Evolutionary conservation across 2,888 invertebrate genomes (phyloP).

Genomic region (Drosophila affinis): DNA sequence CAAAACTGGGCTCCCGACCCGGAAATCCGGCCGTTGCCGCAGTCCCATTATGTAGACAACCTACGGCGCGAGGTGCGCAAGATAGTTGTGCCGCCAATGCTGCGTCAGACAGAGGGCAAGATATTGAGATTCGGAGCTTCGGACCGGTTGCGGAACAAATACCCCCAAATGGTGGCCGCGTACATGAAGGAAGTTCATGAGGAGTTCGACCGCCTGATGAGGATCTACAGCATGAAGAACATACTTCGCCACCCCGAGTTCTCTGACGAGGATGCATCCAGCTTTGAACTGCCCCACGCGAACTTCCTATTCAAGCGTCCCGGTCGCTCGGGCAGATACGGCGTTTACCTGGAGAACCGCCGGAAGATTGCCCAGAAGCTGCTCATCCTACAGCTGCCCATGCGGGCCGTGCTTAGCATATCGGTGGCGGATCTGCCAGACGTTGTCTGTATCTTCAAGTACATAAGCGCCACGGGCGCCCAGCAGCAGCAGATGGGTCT

Average conservation of each 20-base stretch:
- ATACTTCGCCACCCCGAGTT: slow-evolving; percentile 87
- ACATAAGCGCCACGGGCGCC: slow-evolving; percentile 54
- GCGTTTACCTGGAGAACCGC: slow-evolving; percentile 86
- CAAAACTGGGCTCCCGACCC: slow-evolving; percentile 80
- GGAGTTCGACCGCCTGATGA: slow-evolving; percentile 87
- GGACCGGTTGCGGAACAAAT: slow-evolving; percentile 85
- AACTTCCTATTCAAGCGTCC: slow-evolving; percentile 85
- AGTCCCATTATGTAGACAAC: slow-evolving; percentile 85
- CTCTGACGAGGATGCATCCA: slow-evolving; percentile 83
- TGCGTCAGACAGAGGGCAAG: slow-evolving; percentile 86
- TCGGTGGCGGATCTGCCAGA: slow-evolving; percentile 82
- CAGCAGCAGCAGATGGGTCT: slow-evolving; percentile 70
- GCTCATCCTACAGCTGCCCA: slow-evolving; percentile 87
- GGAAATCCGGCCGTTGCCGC: slow-evolving; percentile 85
- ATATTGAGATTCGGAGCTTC: slow-evolving; percentile 86
- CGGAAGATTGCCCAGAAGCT: slow-evolving; percentile 86
- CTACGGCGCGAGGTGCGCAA: slow-evolving; percentile 86
- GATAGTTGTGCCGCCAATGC: slow-evolving; percentile 87
- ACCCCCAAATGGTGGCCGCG: slow-evolving; percentile 84
- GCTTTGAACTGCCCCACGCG: slow-evolving; percentile 81
- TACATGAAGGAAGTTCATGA: slow-evolving; percentile 85
- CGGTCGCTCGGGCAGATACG: slow-evolving; percentile 87
- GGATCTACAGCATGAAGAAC: slow-evolving; percentile 87
- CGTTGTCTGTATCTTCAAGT: slow-evolving; percentile 81
- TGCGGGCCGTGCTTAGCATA: slow-evolving; percentile 84